Evolutionary conservation across 2,113 vertebrate genomes (phyloP), one percentile per base, ranked within the genome.

Genomic region (Melanostigma gelatinosum): DNA sequence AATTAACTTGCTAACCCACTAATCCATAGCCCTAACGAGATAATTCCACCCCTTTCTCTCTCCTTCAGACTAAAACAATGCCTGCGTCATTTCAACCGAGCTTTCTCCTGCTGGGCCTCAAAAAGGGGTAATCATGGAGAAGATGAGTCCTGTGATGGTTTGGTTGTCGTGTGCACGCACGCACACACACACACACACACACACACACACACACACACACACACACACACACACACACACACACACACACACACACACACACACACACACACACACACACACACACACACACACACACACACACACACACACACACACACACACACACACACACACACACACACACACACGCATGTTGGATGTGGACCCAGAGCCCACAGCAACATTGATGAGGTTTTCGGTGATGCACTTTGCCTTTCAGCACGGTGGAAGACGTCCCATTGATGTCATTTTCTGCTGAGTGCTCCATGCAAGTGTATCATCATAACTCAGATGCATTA

Each of bases 21-120:
- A 82, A 76, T 76, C 27, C 46, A 54, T 4, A 18, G 55, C 36
- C 16, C 65, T 40, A 69, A 75, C 60, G 68, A 69, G 69, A 75
- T 57, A 48, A 48, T n/a, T 75, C 71, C 50, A 48, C 4, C 42
- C 11, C 2, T 48, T 58, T 80, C 48, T 80, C 50, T 67, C 40
- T 13, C 70, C 34, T 34, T 77, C 63, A 87, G 54, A 84, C 81
- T 80, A 77, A 87, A 91, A 93, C 83, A 91, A 85, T 67, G 87
- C 77, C 89, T 92, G 87, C 71, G 90, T 93, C 83, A 72, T 90
- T 75, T 93, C 87, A 89, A 61, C 69, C 72, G 55, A 84, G 85
- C 91, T 54, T 74, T 65, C 48, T 77, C 68, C 75, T 71, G 78
- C 83, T 76, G 77, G 73, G 87, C 86, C 86, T 83, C 63, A 77